phyloP scores from a whole-genome alignment of 2,888 invertebrate genomes.

The Stratiomys singularior region DNA sequence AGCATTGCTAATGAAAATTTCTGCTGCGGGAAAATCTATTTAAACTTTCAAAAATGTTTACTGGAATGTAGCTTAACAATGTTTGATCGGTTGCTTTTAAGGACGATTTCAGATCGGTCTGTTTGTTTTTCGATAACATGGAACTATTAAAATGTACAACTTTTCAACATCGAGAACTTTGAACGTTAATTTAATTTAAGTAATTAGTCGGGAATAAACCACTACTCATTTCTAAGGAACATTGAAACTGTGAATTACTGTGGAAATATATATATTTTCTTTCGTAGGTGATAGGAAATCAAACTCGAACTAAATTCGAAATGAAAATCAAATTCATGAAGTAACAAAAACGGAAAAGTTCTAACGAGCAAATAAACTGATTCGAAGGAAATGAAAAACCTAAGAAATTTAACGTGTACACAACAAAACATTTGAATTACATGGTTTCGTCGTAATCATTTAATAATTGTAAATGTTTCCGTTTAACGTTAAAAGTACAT shows the following conservation, averaged over 20 bases:
- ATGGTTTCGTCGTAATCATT: slow-evolving; percentile 35
- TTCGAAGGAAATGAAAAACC: not conserved
- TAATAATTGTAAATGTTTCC: slow-evolving; percentile 19
- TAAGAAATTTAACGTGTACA: slow-evolving; percentile 11
- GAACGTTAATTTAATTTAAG: not conserved
- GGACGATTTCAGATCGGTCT: too few species aligned
- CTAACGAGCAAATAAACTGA: slow-evolving; percentile 33
- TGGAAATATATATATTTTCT: not conserved
- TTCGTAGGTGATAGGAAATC: slow-evolving; percentile 19
- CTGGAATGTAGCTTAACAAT: too few species aligned
- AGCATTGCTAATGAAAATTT: slow-evolving; percentile 8
- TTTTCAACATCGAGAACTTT: slow-evolving; percentile 15
- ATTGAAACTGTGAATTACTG: not conserved
- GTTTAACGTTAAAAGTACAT: slow-evolving; percentile 25
- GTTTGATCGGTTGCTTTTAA: too few species aligned
- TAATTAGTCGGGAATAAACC: not conserved
- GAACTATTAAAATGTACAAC: not conserved
- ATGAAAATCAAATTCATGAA: slow-evolving; percentile 9
- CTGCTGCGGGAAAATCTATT: slow-evolving; percentile 39
- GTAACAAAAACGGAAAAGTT: slow-evolving; percentile 33
- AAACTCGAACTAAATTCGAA: slow-evolving; percentile 21
- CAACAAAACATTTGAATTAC: slow-evolving; percentile 25
- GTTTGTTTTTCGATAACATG: too few species aligned
- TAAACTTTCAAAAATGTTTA: slow-evolving; percentile 5
- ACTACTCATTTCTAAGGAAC: slow-evolving; percentile 29